phyloP scores from a whole-genome alignment of 2,888 invertebrate genomes.

The Myopa testacea region DNA sequence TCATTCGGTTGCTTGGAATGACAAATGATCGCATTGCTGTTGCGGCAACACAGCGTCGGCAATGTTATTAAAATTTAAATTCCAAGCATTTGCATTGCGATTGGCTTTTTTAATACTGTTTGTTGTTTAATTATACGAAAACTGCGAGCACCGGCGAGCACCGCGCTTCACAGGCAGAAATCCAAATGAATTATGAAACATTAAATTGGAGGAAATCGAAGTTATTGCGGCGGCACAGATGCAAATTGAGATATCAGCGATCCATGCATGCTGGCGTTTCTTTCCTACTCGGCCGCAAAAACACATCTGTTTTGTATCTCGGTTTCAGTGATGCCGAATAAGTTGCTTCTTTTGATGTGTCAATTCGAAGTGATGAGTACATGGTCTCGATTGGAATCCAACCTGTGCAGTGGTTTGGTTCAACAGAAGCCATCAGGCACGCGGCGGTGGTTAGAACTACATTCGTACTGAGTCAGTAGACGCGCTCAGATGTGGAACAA shows the following conservation, averaged over 20 bases:
- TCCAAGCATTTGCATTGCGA: not conserved
- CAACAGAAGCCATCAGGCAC: no score
- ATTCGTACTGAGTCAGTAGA: no score
- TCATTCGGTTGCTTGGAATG: slow-evolving; percentile 19
- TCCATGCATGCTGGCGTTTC: not conserved
- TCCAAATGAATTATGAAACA: slow-evolving; percentile 26
- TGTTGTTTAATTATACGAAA: slow-evolving; percentile 28
- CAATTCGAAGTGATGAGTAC: no score
- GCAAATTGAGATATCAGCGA: slow-evolving; percentile 19
- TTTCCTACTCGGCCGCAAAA: no score
- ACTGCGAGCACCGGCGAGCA: not conserved
- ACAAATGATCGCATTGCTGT: slow-evolving; percentile 32
- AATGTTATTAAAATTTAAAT: slow-evolving; percentile 33
- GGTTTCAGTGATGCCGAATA: no score
- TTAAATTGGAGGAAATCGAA: slow-evolving; percentile 9
- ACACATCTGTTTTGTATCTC: no score
- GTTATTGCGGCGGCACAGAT: slow-evolving; percentile 14
- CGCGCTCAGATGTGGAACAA: no score
- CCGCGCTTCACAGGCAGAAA: not conserved
- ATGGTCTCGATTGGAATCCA: no score
- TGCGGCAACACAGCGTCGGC: slow-evolving; percentile 12
- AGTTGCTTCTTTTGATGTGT: no score
- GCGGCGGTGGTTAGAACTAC: no score
- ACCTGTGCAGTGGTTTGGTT: no score
- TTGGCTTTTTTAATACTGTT: slow-evolving; percentile 2